Conservation (phyloP, 2,888 invertebrate genomes). For the Hyalella azteca region DNA sequence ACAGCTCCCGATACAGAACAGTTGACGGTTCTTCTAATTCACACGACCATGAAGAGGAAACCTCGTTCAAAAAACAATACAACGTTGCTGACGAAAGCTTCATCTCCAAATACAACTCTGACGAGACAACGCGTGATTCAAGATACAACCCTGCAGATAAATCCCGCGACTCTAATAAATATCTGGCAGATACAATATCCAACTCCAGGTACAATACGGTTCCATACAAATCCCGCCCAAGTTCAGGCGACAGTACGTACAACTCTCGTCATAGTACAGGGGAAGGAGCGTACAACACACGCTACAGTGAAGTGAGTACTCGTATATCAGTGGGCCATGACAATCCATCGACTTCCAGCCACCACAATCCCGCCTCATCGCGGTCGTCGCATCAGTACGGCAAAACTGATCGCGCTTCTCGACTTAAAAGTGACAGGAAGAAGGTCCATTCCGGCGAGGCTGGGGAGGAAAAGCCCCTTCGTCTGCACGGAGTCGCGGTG, state of each 20-base stretch:
- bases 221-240: not conserved
- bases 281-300: not conserved
- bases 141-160: not conserved
- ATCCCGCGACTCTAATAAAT: not conserved
- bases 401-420: not conserved
- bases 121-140: not conserved
- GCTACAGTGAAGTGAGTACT: constrained; percentile 35
- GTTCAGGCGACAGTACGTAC: not conserved
- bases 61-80: not conserved
- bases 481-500: constrained; percentile 48
- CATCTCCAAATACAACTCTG: not conserved
- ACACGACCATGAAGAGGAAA: not conserved
- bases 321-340: not conserved
- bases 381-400: not conserved
- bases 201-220: too few relatives aligned
- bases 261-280: not conserved
- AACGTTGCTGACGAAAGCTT: not conserved
- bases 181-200: too few relatives aligned
- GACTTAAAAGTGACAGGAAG: not conserved
- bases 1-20: too few relatives aligned
- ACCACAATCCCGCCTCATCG: not conserved
- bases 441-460: not conserved
- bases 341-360: not conserved
- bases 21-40: too few relatives aligned
- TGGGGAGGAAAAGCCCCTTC: constrained; percentile 40